Conservation (phyloP, 2,113 vertebrate species). For the Alligator sinensis region DNA sequence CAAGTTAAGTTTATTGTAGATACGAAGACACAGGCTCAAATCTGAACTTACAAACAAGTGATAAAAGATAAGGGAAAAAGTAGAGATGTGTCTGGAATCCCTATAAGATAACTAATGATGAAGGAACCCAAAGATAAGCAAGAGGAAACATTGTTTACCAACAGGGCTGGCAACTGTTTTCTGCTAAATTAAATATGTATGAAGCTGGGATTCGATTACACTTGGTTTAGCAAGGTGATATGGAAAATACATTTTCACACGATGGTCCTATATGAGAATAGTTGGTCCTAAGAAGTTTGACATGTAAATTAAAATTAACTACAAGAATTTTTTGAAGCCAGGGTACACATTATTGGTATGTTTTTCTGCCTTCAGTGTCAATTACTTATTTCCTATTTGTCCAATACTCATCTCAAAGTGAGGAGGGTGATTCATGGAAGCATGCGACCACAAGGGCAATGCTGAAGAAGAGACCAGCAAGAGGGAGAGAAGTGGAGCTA, state of each 20-base stretch:
- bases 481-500: no score
- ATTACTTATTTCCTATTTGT: background rate
- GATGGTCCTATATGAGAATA: slow-evolving; percentile 34
- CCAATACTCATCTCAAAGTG: background rate
- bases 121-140: slow-evolving; percentile 33
- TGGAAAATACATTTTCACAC: slow-evolving; percentile 7
- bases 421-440: no score
- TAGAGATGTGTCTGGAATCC: background rate
- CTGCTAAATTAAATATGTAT: slow-evolving; percentile 67
- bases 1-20: slow-evolving; percentile 30
- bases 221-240: slow-evolving; percentile 38
- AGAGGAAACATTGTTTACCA: slow-evolving; percentile 38
- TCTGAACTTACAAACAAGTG: slow-evolving; percentile 30
- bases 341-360: background rate
- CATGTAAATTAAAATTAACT: slow-evolving; percentile 14
- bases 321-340: background rate
- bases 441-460: no score
- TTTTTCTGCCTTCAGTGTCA: background rate
- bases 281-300: slow-evolving; percentile 32
- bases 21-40: slow-evolving; percentile 36
- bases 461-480: no score
- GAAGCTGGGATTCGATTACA: slow-evolving; percentile 51
- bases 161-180: slow-evolving; percentile 30
- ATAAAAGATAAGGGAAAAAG: background rate
- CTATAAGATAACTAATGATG: slow-evolving; percentile 49